Evolutionary conservation across 2,113 vertebrate genomes (phyloP).

Genomic region (Malurus cyaneus): DNA sequence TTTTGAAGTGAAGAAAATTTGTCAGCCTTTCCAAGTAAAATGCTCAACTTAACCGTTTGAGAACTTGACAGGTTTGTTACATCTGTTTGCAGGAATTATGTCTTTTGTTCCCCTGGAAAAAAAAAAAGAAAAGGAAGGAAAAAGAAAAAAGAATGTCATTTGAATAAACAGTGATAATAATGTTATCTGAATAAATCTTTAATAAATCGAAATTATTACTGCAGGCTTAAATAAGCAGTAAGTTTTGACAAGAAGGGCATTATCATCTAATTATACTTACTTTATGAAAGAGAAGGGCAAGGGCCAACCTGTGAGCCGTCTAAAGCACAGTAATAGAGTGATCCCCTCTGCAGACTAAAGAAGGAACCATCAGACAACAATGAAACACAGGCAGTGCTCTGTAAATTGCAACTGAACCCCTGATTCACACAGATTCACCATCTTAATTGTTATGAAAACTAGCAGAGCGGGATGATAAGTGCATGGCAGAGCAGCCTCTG

Average conservation of each 20-base stretch:
- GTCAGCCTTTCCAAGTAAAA: constrained; percentile 78
- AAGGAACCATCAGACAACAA: constrained; percentile 40
- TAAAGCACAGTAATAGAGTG: constrained; percentile 40
- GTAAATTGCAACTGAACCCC: constrained; percentile 25
- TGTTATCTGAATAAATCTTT: constrained; percentile 63
- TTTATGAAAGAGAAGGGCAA: constrained; percentile 50
- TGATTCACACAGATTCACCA: constrained; percentile 20
- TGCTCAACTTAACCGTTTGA: constrained; percentile 75
- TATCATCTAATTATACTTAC: constrained; percentile 68
- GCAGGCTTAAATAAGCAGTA: constrained; percentile 39
- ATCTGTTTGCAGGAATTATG: constrained; percentile 37
- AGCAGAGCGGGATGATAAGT: background rate
- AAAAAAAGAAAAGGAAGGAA: background rate
- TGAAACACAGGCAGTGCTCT: constrained; percentile 22
- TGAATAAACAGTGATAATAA: constrained; percentile 59
- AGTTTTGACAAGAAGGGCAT: constrained; percentile 47
- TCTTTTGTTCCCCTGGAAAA: constrained; percentile 18
- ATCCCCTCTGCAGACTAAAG: constrained; percentile 47
- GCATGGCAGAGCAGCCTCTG: constrained; percentile 6
- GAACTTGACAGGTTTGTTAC: constrained; percentile 62
- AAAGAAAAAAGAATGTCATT: constrained; percentile 6
- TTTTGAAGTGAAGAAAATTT: constrained; percentile 83
- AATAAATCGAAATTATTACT: constrained; percentile 60
- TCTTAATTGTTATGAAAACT: constrained; percentile 46
- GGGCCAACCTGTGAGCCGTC: constrained; percentile 57